A percentile compares a stretch with the other conserved stretches of the same genome.
Conservation (phyloP, 2,797 vertebrate species). For the Tinamus major region DNA sequence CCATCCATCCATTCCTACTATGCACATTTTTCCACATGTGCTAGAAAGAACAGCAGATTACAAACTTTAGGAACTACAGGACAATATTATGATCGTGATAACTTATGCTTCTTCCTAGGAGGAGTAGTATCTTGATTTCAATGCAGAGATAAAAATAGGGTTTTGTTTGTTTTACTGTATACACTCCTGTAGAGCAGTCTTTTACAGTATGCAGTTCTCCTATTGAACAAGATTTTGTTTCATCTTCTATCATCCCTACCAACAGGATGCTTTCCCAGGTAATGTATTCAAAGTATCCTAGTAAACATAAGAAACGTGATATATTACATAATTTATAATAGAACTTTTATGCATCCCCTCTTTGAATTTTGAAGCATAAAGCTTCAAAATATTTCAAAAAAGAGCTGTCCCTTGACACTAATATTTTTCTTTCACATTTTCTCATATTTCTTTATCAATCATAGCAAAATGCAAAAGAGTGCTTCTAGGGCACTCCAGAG, state of each 20-base stretch:
- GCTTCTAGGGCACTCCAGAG: background rate
- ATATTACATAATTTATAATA: background rate
- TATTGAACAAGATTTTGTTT: background rate
- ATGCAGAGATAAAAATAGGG: background rate
- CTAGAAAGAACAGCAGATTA: background rate
- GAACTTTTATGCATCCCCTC: background rate
- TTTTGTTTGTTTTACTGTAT: background rate
- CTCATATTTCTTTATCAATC: background rate
- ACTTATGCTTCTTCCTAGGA: background rate
- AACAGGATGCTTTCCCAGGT: background rate
- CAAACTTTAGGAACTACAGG: background rate
- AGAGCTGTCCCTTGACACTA: background rate
- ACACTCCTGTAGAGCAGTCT: fast-evolving
- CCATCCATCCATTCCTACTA: background rate
- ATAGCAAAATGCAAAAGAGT: background rate
- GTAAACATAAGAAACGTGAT: background rate
- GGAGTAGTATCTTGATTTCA: background rate
- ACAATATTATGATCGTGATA: background rate
- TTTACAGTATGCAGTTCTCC: background rate
- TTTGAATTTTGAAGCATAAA: background rate
- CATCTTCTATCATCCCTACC: background rate
- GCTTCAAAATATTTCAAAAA: background rate
- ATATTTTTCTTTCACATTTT: background rate
- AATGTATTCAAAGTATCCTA: background rate
- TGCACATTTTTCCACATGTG: background rate